Conservation (phyloP, 2,888 invertebrate genomes). For the Steinernema hermaphroditum region DNA sequence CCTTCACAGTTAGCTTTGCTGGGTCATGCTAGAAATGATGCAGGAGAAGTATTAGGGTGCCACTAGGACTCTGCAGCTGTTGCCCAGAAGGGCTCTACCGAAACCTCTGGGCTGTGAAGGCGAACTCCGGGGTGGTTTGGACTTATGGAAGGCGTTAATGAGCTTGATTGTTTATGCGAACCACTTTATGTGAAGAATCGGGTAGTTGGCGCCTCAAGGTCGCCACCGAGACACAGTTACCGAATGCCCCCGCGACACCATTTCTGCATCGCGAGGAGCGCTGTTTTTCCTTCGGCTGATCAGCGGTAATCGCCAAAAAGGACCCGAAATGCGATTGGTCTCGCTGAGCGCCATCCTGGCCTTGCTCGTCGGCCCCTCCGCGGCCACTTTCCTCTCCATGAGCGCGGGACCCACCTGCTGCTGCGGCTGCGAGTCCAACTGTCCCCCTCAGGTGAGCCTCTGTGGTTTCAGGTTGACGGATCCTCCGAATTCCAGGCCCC, state of each 20-base stretch:
- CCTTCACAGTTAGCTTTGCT: too few relatives aligned
- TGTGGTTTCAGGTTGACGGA: too few relatives aligned
- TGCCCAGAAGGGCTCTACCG: too few relatives aligned
- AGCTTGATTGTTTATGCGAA: slow-evolving; percentile 15
- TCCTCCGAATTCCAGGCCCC: background rate
- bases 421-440: slow-evolving; percentile 16
- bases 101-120: too few relatives aligned
- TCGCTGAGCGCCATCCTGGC: background rate
- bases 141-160: too few relatives aligned
- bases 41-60: too few relatives aligned
- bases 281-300: slow-evolving; percentile 11
- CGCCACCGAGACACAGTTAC: background rate
- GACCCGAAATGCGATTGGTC: background rate
- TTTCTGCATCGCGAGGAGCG: background rate
- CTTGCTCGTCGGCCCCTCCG: background rate
- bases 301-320: slow-evolving; percentile 15
- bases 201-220: slow-evolving; percentile 12
- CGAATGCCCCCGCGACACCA: slow-evolving; percentile 27
- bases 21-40: too few relatives aligned
- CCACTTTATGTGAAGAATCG: slow-evolving; percentile 23
- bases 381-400: slow-evolving; percentile 11
- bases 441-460: slow-evolving; percentile 1
- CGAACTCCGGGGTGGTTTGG: too few relatives aligned
- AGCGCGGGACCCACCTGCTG: background rate
- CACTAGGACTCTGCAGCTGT: too few relatives aligned